A percentile compares a stretch with the other conserved stretches of the same genome.
Evolutionary conservation across 2,888 invertebrate species (phyloP).

Genomic region (Poecilus cupreus): DNA sequence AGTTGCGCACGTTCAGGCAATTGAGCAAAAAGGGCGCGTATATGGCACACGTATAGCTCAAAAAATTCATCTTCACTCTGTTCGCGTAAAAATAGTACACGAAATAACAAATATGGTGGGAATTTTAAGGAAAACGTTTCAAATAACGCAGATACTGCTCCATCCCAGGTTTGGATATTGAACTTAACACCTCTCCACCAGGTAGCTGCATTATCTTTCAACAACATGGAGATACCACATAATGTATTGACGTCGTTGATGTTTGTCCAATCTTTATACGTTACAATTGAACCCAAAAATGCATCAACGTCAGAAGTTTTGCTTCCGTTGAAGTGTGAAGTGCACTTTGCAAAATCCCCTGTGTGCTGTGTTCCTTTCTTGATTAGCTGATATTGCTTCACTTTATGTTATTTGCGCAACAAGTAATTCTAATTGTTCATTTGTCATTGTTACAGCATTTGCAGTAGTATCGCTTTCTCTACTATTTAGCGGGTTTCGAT

Average conservation of each 20-base stretch:
- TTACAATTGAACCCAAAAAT: background rate
- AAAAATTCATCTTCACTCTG: background rate
- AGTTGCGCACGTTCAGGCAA: background rate
- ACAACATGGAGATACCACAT: conserved; percentile 8
- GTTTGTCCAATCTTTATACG: conserved; percentile 35
- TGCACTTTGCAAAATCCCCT: background rate
- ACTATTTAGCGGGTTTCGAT: no score
- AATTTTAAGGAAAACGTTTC: background rate
- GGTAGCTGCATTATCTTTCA: conserved; percentile 1
- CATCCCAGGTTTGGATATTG: background rate
- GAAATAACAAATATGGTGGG: conserved; percentile 7
- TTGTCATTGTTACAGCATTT: no score
- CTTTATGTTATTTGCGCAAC: no score
- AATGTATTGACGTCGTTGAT: conserved; percentile 17
- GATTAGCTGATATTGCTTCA: no score
- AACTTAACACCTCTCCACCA: conserved; percentile 13
- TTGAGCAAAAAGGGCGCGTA: background rate
- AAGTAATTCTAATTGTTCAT: no score
- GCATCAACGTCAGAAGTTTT: conserved; percentile 8
- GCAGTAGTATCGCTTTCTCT: no score
- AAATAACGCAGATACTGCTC: background rate
- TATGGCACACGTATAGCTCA: background rate
- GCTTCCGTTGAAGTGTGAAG: conserved; percentile 12
- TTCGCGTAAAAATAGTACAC: conserved; percentile 2
- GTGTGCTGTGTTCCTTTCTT: background rate